A percentile compares a stretch with the other conserved stretches of the same genome.
Evolutionary conservation across 2,888 invertebrate species (phyloP).

Genomic region (Mesopsocus fuscifrons): DNA sequence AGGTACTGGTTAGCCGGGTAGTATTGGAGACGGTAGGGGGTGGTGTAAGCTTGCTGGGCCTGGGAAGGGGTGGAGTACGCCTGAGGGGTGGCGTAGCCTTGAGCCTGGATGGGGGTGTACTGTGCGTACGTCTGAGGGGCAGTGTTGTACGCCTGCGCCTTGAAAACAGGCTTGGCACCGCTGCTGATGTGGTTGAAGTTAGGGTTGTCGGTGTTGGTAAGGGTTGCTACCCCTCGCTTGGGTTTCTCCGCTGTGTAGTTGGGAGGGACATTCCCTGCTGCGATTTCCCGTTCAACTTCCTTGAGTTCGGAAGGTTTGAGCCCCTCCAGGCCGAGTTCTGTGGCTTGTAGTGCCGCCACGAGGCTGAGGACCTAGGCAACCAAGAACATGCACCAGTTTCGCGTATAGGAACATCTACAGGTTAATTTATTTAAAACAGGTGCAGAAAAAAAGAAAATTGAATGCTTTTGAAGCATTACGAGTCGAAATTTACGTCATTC

Average conservation of each 20-base stretch:
- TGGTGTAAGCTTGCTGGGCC: background rate
- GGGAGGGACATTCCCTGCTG: constrained; percentile 5
- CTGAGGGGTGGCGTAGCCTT: background rate
- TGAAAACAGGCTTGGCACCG: background rate
- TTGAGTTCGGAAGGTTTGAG: constrained; percentile 5
- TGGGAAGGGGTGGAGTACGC: background rate
- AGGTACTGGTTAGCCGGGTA: background rate
- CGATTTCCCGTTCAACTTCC: constrained; percentile 7
- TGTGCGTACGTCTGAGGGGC: background rate
- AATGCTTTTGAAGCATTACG: no score
- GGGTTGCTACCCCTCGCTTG: background rate
- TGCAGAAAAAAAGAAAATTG: no score
- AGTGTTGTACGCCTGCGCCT: background rate
- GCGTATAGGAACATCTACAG: no score
- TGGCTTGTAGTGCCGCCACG: background rate
- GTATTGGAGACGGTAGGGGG: background rate
- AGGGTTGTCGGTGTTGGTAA: constrained; percentile 5
- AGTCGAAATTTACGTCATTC: no score
- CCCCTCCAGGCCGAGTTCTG: constrained; percentile 6
- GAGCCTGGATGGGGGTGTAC: background rate
- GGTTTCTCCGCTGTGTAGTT: constrained; percentile 8
- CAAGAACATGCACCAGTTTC: no score
- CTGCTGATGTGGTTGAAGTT: background rate
- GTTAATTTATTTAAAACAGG: no score
- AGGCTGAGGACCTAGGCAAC: constrained; percentile 3